A percentile compares a stretch with the other conserved stretches of the same genome.
phyloP scores from a whole-genome alignment of 2,888 invertebrate species.

The Dorcus parallelipipedus region DNA sequence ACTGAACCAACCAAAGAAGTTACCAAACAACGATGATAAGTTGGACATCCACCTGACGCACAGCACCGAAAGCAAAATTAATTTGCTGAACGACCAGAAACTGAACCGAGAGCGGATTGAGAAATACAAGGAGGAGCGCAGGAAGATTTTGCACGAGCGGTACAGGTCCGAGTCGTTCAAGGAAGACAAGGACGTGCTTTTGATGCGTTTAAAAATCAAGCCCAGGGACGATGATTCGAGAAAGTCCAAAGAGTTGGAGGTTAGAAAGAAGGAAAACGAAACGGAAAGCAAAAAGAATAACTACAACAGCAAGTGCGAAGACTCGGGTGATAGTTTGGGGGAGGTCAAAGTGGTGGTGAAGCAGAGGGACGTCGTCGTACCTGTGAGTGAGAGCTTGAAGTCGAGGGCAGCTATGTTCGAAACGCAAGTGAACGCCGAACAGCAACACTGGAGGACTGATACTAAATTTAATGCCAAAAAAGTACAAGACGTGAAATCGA shows the following conservation, averaged over 20 bases:
- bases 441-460: constrained; percentile 28
- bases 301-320: constrained; percentile 11
- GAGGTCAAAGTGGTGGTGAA: constrained; percentile 16
- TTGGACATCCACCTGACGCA: constrained; percentile 40
- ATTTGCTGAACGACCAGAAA: constrained; percentile 44
- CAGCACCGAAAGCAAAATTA: constrained; percentile 36
- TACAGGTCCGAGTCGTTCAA: constrained; percentile 80
- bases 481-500: constrained; percentile 1
- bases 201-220: constrained; percentile 50
- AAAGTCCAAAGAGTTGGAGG: not conserved
- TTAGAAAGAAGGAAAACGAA: not conserved
- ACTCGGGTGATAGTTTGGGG: constrained; percentile 15
- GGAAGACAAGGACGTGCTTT: constrained; percentile 56
- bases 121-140: constrained; percentile 86
- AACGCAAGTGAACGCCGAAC: constrained; percentile 6
- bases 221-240: constrained; percentile 15
- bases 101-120: constrained; percentile 80
- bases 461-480: constrained; percentile 23
- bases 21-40: constrained; percentile 47
- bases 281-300: constrained; percentile 12
- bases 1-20: constrained; percentile 55
- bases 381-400: constrained; percentile 27
- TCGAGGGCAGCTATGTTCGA: constrained; percentile 40
- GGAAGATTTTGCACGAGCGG: constrained; percentile 79
- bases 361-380: not conserved